Base-by-base conservation (phyloP, 2,113 vertebrate species). In the Oenanthe oenanthe region DNA sequence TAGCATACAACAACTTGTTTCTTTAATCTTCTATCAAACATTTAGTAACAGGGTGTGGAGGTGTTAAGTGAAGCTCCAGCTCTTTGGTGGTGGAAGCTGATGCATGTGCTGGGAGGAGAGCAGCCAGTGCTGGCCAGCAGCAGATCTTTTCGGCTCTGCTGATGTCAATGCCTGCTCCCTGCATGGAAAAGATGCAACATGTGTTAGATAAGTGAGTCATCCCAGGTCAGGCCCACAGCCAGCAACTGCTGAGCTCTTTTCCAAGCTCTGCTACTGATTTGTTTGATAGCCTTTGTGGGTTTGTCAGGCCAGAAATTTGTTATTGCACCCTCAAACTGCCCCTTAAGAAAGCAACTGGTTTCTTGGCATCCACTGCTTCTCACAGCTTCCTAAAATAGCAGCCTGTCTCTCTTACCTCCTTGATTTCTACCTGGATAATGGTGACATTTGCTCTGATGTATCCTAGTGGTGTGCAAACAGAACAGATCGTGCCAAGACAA, bases 161-260 rank as follows among this genome's bases (percentile, higher is more conserved):
- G 80, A 95, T 96, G 94, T 95, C 94, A 96, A 48, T 87, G 89
- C 83, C 48, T 67, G 83, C 61, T 92, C 68, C 83, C 57, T 56
- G 65, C 80, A 91, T 68, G 93, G 93, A 96, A 95, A 95, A 95
- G 90, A 96, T 85, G 91, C 76, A 95, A 94, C 91, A 84, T 77
- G 80, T 91, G 91, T 81, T 71, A 91, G 92, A 92, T 89, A 93
- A 92, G 76, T 95, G 93, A 97, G 86, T 96, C 94, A 96, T 84
- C n/a, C 48, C 0, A 2, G 73, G 83, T 78, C 95, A 87, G 56
- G 91, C 95, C 76, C 3, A 0, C 20, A 81, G 93, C 89, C 94
- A 93, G 80, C 7, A 2, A 71, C 53, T 87, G 68, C 73, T 81
- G 88, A 67, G 73, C 31, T 91, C 32, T 83, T 65, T 56, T 84